Conservation (phyloP, 2,888 invertebrate genomes). For the Catocala sponsa region DNA sequence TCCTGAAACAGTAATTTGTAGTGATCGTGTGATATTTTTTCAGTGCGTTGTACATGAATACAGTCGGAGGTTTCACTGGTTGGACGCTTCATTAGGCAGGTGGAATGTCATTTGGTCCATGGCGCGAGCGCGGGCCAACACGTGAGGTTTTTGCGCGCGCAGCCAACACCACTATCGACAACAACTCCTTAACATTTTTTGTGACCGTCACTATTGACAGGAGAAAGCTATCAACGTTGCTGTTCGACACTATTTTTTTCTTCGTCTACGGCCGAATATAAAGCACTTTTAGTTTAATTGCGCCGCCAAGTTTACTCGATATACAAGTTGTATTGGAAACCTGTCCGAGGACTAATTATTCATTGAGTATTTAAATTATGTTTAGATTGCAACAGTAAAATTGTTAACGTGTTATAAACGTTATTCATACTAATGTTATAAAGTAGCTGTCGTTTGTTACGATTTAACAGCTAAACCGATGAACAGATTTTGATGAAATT, state of each 20-base stretch:
- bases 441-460: no score
- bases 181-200: slow-evolving; percentile 64
- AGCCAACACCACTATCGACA: slow-evolving; percentile 49
- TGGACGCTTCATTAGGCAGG: slow-evolving; percentile 69
- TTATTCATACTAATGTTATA: neutral
- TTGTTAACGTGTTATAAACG: slow-evolving; percentile 6
- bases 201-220: slow-evolving; percentile 67
- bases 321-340: slow-evolving; percentile 33
- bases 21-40: slow-evolving; percentile 19
- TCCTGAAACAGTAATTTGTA: slow-evolving; percentile 34
- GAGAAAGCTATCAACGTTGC: slow-evolving; percentile 69
- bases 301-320: slow-evolving; percentile 21
- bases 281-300: slow-evolving; percentile 39
- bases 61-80: slow-evolving; percentile 43
- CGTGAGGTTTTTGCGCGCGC: slow-evolving; percentile 62
- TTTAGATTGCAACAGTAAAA: slow-evolving; percentile 21
- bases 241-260: slow-evolving; percentile 47
- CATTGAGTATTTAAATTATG: slow-evolving; percentile 31
- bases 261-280: slow-evolving; percentile 27
- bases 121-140: slow-evolving; percentile 45
- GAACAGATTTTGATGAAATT: no score
- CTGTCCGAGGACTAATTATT: slow-evolving; percentile 26
- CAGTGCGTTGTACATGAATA: slow-evolving; percentile 42
- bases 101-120: slow-evolving; percentile 75
- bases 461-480: no score